Percentiles rank a stretch among this genome's conserved stretches.
Evolutionary conservation across 2,888 invertebrate genomes (phyloP).

Genomic region (Hyles lineata): DNA sequence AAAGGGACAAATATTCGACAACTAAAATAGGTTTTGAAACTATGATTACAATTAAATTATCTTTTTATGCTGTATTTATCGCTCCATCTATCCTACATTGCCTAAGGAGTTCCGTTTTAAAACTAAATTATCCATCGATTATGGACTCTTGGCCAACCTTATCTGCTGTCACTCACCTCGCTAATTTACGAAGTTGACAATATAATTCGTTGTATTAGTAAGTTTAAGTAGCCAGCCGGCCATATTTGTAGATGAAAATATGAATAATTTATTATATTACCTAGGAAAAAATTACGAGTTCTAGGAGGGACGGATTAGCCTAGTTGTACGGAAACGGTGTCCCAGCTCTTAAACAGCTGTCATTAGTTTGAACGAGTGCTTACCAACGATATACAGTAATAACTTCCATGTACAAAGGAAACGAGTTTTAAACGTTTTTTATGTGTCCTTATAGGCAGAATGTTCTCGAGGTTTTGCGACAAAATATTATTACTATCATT

Average conservation of each 20-base stretch:
- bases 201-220: constrained; percentile 7
- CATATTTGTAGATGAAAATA: constrained; percentile 12
- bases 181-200: constrained; percentile 16
- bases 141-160: background rate
- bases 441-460: constrained; percentile 14
- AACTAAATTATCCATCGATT: background rate
- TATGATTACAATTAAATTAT: background rate
- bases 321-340: constrained; percentile 2
- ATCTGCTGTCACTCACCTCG: background rate
- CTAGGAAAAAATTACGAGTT: constrained; percentile 11
- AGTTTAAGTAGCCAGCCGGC: background rate
- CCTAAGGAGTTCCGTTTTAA: background rate
- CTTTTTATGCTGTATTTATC: background rate
- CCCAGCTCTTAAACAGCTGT: background rate
- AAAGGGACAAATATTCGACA: too few relatives aligned
- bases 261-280: constrained; percentile 20
- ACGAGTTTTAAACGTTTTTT: background rate
- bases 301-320: background rate
- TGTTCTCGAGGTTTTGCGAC: constrained; percentile 9
- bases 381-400: background rate
- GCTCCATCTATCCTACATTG: constrained; percentile 4
- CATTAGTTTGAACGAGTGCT: background rate
- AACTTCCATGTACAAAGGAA: background rate
- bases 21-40: too few relatives aligned
- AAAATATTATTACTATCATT: background rate